Evolutionary conservation across 2,113 vertebrate species (phyloP).

Genomic region (Spilogale gracilis): DNA sequence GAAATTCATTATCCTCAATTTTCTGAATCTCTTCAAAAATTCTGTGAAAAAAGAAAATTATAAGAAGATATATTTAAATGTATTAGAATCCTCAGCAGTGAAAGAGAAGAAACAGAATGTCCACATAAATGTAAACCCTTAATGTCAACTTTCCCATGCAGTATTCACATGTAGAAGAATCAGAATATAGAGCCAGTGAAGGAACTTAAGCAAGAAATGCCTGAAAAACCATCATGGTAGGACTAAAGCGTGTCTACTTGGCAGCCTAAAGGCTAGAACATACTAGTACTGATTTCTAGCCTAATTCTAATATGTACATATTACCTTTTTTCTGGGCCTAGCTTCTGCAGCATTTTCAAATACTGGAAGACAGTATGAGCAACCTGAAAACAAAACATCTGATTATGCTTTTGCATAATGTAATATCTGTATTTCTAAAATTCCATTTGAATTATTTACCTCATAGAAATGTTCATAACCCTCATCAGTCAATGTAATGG

Average conservation of each 20-base stretch:
- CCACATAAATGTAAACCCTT: not conserved
- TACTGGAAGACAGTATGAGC: slow-evolving; percentile 97
- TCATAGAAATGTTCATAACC: slow-evolving; percentile 97
- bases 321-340: slow-evolving; percentile 95
- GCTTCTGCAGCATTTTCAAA: slow-evolving; percentile 96
- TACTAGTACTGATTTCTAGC: not conserved
- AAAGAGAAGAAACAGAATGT: slow-evolving; percentile 33
- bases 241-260: not conserved
- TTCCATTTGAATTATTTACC: slow-evolving; percentile 85
- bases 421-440: slow-evolving; percentile 42
- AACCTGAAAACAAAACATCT: slow-evolving; percentile 89
- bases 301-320: slow-evolving; percentile 35
- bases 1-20: slow-evolving; percentile 98
- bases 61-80: slow-evolving; percentile 56
- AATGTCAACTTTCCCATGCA: not conserved
- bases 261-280: slow-evolving; percentile 6
- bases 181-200: not conserved
- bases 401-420: slow-evolving; percentile 66
- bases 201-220: slow-evolving; percentile 24
- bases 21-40: slow-evolving; percentile 98
- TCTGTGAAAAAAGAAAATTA: slow-evolving; percentile 85
- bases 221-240: not conserved
- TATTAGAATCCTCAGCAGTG: not conserved
- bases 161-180: not conserved
- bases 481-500: slow-evolving; percentile 96